These are phyloP conservation scores for Drepanosiphum platanoidis DNA, from an alignment of 2,888 invertebrate genomes.

Conservation along the genomic window DNA sequence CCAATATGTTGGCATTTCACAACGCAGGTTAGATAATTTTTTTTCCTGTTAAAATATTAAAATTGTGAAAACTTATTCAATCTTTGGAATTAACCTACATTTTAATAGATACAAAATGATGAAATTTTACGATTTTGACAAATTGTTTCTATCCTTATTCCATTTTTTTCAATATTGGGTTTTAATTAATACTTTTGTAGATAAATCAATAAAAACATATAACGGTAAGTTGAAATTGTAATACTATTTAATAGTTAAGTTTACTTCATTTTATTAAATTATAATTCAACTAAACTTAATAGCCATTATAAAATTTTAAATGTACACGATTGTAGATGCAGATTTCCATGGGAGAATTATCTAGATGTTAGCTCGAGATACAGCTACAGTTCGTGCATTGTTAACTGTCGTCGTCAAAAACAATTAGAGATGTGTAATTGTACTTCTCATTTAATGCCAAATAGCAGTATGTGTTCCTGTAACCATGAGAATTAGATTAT, in stretches of 20 bases:
- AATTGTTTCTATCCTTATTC: too few species aligned
- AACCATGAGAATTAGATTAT: not conserved
- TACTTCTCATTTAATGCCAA: constrained; percentile 77
- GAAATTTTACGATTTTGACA: not conserved
- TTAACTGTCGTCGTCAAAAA: constrained; percentile 76
- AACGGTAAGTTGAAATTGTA: not conserved
- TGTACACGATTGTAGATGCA: constrained; percentile 69
- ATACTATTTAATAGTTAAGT: not conserved
- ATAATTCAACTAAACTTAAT: constrained; percentile 22
- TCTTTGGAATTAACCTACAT: not conserved
- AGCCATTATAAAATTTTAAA: constrained; percentile 5
- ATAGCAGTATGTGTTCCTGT: constrained; percentile 69
- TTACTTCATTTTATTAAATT: constrained; percentile 29
- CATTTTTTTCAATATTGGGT: too few species aligned
- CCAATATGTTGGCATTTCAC: constrained; percentile 72
- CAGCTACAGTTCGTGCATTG: constrained; percentile 79
- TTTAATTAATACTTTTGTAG: too few species aligned
- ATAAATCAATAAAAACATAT: not conserved
- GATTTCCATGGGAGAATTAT: constrained; percentile 75
- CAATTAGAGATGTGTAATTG: constrained; percentile 75
- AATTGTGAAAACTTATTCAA: not conserved
- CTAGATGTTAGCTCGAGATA: constrained; percentile 74
- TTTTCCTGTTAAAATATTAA: too few species aligned
- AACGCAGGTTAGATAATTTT: constrained; percentile 68
- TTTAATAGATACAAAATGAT: too few species aligned